These are phyloP conservation scores for Agonopterix alstromeriana DNA, from an alignment of 2,888 invertebrate genomes.

Conservation along the genomic window DNA sequence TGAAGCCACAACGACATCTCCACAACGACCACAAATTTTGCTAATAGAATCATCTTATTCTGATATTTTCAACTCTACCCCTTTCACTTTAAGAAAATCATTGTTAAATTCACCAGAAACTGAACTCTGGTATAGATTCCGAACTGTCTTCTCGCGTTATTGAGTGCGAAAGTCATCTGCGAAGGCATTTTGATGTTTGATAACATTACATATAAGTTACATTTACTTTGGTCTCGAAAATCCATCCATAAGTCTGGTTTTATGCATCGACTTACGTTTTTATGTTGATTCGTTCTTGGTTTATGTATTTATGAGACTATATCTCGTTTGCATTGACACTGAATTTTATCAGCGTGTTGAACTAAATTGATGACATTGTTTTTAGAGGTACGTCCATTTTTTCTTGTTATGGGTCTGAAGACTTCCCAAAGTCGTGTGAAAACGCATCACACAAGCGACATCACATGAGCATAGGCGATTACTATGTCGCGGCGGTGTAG, in stretches of 20 bases:
- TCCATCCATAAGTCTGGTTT: background rate
- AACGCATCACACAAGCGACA: no score
- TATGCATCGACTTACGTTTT: background rate
- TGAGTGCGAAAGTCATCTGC: constrained; percentile 42
- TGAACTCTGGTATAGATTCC: constrained; percentile 30
- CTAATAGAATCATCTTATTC: constrained; percentile 4
- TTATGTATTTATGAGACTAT: background rate
- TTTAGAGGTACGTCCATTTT: no score
- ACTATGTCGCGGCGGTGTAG: no score
- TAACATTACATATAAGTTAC: constrained; percentile 4
- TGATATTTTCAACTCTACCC: constrained; percentile 20
- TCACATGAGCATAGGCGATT: no score
- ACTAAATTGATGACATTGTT: no score
- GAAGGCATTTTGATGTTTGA: constrained; percentile 7
- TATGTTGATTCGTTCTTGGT: background rate
- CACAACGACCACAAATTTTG: constrained; percentile 5
- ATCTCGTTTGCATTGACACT: no score
- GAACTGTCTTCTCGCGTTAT: constrained; percentile 40
- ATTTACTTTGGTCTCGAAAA: background rate
- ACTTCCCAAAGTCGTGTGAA: no score
- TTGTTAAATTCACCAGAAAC: constrained; percentile 5
- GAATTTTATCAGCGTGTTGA: no score
- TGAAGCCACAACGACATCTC: constrained; percentile 5
- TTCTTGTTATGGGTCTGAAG: no score
- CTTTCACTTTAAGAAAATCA: constrained; percentile 4